Evolutionary conservation across 2,888 invertebrate genomes (phyloP).

Genomic region (Fragum fragum): DNA sequence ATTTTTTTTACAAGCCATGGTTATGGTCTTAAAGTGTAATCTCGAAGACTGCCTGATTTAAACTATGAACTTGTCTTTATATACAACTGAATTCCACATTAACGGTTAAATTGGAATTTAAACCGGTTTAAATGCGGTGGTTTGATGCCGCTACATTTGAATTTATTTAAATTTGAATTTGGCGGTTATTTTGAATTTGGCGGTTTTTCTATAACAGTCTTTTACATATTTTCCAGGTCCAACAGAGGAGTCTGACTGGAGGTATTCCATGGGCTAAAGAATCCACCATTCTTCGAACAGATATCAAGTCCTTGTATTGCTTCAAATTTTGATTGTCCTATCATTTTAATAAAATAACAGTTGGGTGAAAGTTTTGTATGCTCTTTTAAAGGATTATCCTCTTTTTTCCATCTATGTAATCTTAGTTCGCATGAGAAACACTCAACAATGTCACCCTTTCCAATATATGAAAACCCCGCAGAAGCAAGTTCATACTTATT

Average conservation of each 20-base stretch:
- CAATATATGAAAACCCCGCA: constrained; percentile 8
- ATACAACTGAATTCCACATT: neutral
- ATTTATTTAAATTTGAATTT: no score
- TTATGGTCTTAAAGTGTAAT: neutral
- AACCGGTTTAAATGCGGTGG: no score
- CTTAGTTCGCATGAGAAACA: constrained; percentile 12
- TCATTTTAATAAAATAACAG: constrained; percentile 44
- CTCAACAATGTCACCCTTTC: constrained; percentile 14
- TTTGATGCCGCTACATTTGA: no score
- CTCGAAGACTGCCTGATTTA: neutral
- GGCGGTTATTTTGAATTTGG: constrained; percentile 2
- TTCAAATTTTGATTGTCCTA: constrained; percentile 20
- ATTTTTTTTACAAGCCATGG: neutral
- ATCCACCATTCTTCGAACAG: neutral
- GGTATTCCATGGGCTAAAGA: neutral
- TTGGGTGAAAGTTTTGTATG: constrained; percentile 24
- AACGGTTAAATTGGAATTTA: constrained; percentile 11
- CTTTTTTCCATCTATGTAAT: constrained; percentile 11
- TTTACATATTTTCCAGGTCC: constrained; percentile 16
- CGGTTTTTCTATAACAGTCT: neutral
- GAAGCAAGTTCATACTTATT: constrained; percentile 28
- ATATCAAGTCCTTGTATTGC: neutral
- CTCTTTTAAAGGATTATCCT: constrained; percentile 16
- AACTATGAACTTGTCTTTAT: neutral
- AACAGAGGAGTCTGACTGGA: neutral